Conservation (phyloP, 2,113 vertebrate species). For the Sinosuthora webbiana region DNA sequence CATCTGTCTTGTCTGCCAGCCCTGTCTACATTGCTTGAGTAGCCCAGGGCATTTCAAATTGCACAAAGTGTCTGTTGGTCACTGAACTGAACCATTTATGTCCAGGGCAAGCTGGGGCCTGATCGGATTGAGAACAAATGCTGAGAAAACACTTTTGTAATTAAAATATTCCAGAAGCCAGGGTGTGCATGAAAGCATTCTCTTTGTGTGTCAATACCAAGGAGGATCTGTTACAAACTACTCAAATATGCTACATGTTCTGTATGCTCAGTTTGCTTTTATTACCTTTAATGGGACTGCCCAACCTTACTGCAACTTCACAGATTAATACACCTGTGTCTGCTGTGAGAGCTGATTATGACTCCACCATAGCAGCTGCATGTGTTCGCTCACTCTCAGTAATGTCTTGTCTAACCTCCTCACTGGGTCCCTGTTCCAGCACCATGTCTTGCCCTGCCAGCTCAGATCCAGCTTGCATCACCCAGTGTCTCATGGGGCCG, state of each 20-base stretch:
- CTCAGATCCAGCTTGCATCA: not conserved
- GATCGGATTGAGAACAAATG: not conserved
- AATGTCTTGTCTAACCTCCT: not conserved
- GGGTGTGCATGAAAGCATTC: not conserved
- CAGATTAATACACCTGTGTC: not conserved
- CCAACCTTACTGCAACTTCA: not conserved
- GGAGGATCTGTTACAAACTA: not conserved
- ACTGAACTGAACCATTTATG: not conserved
- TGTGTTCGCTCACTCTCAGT: not conserved
- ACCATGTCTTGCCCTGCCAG: not conserved
- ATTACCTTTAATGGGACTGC: not conserved
- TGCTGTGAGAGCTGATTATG: not conserved
- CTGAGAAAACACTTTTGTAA: not conserved
- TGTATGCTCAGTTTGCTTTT: not conserved
- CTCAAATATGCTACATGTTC: not conserved
- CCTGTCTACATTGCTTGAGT: not conserved
- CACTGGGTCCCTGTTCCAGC: not conserved
- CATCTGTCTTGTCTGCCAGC: not conserved
- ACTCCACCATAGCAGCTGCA: not conserved
- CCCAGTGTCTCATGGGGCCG: rapidly evolving
- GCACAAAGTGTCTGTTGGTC: not conserved
- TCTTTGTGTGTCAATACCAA: not conserved
- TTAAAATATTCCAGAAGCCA: not conserved
- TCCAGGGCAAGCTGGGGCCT: not conserved
- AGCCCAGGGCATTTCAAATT: not conserved